Conservation (phyloP, 2,888 invertebrate genomes). For the Agrochola lychnidis region DNA sequence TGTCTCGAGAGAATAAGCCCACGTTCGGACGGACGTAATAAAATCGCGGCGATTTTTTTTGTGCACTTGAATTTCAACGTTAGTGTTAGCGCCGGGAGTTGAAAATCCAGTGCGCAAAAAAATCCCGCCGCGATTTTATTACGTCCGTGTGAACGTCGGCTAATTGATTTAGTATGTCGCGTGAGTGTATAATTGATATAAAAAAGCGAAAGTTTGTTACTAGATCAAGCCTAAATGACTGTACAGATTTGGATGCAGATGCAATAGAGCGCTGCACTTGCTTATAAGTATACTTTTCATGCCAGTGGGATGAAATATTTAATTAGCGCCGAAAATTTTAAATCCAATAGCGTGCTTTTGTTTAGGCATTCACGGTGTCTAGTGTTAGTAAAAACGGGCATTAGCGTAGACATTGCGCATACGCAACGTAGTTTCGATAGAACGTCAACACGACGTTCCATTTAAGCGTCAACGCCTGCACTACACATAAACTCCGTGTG, state of each 20-base stretch:
- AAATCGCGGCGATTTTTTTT: too few relatives aligned
- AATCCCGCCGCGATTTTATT: too few relatives aligned
- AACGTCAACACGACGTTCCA: background rate
- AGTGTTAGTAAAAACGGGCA: background rate
- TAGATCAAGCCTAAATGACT: background rate
- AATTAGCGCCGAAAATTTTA: too few relatives aligned
- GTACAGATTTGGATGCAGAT: background rate
- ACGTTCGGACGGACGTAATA: too few relatives aligned
- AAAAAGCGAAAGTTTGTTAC: slow-evolving; percentile 11
- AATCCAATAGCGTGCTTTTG: background rate
- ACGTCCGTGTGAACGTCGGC: too few relatives aligned
- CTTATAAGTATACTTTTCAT: background rate
- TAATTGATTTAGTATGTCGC: background rate
- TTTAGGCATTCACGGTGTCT: background rate
- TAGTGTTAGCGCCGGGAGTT: too few relatives aligned
- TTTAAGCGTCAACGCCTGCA: background rate
- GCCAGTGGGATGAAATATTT: background rate
- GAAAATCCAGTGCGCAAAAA: too few relatives aligned
- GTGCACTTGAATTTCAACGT: too few relatives aligned
- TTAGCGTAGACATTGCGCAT: background rate
- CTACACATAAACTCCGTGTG: background rate
- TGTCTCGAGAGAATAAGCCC: background rate
- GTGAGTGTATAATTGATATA: slow-evolving; percentile 6
- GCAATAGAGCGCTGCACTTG: background rate
- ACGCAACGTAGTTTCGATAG: background rate